phyloP scores from a whole-genome alignment of 2,888 invertebrate genomes.

The Parapristionchus giblindavisi region DNA sequence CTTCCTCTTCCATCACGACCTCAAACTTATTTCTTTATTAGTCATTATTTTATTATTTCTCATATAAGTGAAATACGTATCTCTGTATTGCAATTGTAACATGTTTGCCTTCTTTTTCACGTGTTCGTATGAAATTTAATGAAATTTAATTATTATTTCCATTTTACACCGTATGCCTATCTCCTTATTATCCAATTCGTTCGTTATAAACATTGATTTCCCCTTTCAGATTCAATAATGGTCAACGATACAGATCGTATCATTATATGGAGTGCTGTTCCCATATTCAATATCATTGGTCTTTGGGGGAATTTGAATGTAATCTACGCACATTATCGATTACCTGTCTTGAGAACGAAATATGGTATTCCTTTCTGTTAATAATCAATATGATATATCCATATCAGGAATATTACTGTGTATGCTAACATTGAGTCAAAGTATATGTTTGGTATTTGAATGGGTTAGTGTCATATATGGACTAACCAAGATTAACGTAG shows the following conservation, averaged over 20 bases:
- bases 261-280: constrained; percentile 7
- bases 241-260: constrained; percentile 20
- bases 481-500: constrained; percentile 10
- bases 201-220: background rate
- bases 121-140: too few relatives aligned
- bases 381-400: background rate
- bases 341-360: constrained; percentile 1
- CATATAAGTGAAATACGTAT: too few relatives aligned
- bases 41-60: too few relatives aligned
- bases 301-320: constrained; percentile 31
- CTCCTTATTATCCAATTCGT: background rate
- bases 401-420: constrained; percentile 2
- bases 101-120: too few relatives aligned
- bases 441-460: constrained; percentile 12
- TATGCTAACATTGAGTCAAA: background rate
- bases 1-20: too few relatives aligned
- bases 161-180: background rate
- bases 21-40: too few relatives aligned
- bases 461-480: background rate
- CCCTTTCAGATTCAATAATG: background rate
- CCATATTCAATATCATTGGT: constrained; percentile 16
- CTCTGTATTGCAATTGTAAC: too few relatives aligned
- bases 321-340: constrained; percentile 24
- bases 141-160: too few relatives aligned
- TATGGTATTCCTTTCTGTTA: background rate